Evolutionary conservation across 2,113 vertebrate genomes (phyloP).

Genomic region (Rhinopithecus roxellana): DNA sequence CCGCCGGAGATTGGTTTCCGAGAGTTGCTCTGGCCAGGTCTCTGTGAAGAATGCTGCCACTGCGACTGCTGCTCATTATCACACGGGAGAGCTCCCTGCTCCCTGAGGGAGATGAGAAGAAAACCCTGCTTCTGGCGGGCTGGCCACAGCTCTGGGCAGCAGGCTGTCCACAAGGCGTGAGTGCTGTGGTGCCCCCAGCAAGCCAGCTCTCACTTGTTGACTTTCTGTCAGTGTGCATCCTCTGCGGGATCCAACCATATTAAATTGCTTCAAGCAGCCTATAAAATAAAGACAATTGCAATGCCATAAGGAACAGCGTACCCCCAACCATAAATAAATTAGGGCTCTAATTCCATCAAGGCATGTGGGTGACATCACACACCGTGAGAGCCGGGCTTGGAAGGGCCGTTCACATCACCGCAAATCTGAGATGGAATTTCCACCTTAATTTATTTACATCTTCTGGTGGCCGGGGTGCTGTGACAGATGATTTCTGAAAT

Average conservation of each 20-base stretch:
- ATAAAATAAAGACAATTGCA: slow-evolving; percentile 61
- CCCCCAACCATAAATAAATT: slow-evolving; percentile 68
- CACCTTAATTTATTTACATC: slow-evolving; percentile 68
- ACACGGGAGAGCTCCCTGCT: not conserved
- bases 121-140: not conserved
- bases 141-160: not conserved
- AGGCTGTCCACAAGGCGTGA: not conserved
- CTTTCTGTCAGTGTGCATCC: slow-evolving; percentile 7
- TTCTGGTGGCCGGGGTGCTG: slow-evolving; percentile 38
- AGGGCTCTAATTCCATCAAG: slow-evolving; percentile 71
- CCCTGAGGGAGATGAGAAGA: not conserved
- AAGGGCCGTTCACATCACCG: slow-evolving; percentile 13
- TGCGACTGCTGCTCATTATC: not conserved
- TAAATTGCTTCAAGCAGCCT: slow-evolving; percentile 69
- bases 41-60: not conserved
- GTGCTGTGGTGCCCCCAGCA: not conserved
- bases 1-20: not conserved
- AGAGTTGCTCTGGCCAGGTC: not conserved
- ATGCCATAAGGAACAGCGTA: slow-evolving; percentile 51
- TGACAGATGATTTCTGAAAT: slow-evolving; percentile 60
- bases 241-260: slow-evolving; percentile 23
- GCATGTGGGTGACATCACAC: slow-evolving; percentile 62
- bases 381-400: not conserved
- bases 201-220: slow-evolving; percentile 35
- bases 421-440: slow-evolving; percentile 66